These are phyloP conservation scores for Sialis lutaria DNA, from an alignment of 2,888 invertebrate genomes.

Conservation along the genomic window DNA sequence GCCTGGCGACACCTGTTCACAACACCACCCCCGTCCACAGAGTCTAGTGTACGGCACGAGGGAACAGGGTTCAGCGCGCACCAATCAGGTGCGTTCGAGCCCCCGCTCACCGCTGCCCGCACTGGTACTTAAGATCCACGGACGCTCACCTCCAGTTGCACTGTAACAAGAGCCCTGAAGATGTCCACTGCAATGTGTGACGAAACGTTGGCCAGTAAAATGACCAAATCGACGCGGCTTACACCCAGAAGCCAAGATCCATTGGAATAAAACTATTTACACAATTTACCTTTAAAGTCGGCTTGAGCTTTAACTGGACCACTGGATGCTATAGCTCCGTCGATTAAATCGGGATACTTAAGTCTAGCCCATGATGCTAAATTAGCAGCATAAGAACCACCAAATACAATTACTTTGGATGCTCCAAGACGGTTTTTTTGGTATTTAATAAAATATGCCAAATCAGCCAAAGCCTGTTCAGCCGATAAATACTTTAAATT, in stretches of 20 bases:
- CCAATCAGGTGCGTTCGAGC: too few species aligned
- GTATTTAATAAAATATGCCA: constrained; percentile 23
- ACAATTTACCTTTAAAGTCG: constrained; percentile 32
- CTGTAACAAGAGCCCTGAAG: too few species aligned
- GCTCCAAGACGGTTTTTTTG: constrained; percentile 11
- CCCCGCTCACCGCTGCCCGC: too few species aligned
- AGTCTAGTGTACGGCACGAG: too few species aligned
- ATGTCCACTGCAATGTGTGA: too few species aligned
- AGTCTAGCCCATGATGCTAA: constrained; percentile 40
- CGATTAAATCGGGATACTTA: constrained; percentile 39
- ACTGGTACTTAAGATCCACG: too few species aligned
- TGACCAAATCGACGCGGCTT: too few species aligned
- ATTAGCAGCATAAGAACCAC: constrained; percentile 40
- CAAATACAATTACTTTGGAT: constrained; percentile 26
- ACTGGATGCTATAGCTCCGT: constrained; percentile 38
- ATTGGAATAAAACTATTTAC: neutral
- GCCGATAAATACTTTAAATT: constrained; percentile 23
- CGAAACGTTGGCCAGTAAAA: too few species aligned
- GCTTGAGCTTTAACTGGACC: constrained; percentile 37
- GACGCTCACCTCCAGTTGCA: too few species aligned
- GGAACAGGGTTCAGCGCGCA: too few species aligned
- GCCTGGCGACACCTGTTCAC: too few species aligned
- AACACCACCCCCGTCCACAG: too few species aligned
- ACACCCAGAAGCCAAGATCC: neutral
- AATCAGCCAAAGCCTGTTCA: constrained; percentile 26